Percentiles rank a stretch among this genome's conserved stretches.
phyloP scores from a whole-genome alignment of 2,113 vertebrate species.

The Xenopus laevis region DNA sequence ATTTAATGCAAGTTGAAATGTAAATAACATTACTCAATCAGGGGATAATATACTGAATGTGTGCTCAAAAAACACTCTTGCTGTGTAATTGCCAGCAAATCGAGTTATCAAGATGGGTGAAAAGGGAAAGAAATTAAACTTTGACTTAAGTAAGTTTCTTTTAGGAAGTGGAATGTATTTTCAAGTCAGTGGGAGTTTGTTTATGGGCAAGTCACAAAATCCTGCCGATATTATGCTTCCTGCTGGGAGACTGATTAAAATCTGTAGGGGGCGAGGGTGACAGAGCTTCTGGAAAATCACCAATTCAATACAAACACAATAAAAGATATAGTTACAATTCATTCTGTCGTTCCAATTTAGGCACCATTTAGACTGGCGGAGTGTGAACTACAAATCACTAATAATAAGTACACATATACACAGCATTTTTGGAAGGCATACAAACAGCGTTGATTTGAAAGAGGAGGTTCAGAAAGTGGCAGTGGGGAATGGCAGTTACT shows the following conservation, averaged over 20 bases:
- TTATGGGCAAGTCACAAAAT: conserved; percentile 20
- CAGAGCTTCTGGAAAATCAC: conserved; percentile 2
- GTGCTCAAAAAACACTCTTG: background rate
- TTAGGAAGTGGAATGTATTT: conserved; percentile 16
- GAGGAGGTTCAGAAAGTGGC: too few species aligned
- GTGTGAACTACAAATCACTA: too few species aligned
- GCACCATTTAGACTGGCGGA: too few species aligned
- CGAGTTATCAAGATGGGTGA: conserved; percentile 19
- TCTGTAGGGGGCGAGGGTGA: conserved; percentile 23
- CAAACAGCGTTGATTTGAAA: too few species aligned
- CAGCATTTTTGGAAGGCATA: too few species aligned
- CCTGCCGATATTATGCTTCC: conserved; percentile 21
- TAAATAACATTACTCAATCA: conserved; percentile 13
- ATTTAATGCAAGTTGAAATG: too few species aligned
- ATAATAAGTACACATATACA: too few species aligned
- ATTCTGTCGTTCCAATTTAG: too few species aligned
- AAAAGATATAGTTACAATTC: background rate
- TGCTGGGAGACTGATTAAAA: conserved; percentile 41
- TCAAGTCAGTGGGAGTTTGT: conserved; percentile 18
- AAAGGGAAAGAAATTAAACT: conserved; percentile 16
- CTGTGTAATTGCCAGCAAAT: conserved; percentile 39
- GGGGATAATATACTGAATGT: conserved; percentile 2
- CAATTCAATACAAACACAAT: conserved; percentile 1
- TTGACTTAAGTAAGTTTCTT: conserved; percentile 14
- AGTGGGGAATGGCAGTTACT: too few species aligned